Base-by-base conservation (phyloP, 2,113 vertebrate species). In the Xenopus laevis region DNA sequence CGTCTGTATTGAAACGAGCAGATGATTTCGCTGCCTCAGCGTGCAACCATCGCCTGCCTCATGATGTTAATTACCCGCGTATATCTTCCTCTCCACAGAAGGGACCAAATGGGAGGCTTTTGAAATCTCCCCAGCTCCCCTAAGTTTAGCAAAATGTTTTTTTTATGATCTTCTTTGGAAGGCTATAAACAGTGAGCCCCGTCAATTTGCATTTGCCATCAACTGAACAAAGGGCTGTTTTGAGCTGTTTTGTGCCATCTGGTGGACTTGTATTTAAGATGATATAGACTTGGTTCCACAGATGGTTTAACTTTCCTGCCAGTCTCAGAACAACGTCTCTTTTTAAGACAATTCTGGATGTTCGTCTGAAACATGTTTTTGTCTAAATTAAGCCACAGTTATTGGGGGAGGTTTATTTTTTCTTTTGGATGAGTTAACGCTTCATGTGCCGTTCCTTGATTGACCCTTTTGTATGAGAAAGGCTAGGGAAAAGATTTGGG, bases 61-160 rank as follows among this genome's bases (percentile, higher is more conserved):
- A 55, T 62, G 55, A 68, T 23, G 65, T 69, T 75, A 62, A 75
- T 68, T 75, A 75, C 23, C 61, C 55, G 17, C 27, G 27, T 47
- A 57, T 44, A 68, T 65, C 16, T 60, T 52, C 27, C 50, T 17
- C 59, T 23, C 12, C 30, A 68, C 72, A 75, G 72, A 75, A 68
- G 72, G 65, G 72, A 45, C 72, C 44, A 75, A 75, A 68, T 68
- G 57, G 68, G 65, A 66, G 67, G 59, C 64, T 57, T 74, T 68
- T 74, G 72, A 61, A 68, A 68, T 60, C 44, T 20, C 72, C 40
- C 18, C 63, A 6, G 0, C 65, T 27, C 65, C 65, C 57, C 65
- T 65, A 50, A 13, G 44, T 58, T 27, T 16, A 40, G n/a, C 44
- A 62, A 53, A 74, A 62, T 53, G 45, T 13, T 53, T 75, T 75